Evolutionary conservation across 1,140 invertebrate genomes (phyloP).

Genomic region (Cherax quadricarinatus): DNA sequence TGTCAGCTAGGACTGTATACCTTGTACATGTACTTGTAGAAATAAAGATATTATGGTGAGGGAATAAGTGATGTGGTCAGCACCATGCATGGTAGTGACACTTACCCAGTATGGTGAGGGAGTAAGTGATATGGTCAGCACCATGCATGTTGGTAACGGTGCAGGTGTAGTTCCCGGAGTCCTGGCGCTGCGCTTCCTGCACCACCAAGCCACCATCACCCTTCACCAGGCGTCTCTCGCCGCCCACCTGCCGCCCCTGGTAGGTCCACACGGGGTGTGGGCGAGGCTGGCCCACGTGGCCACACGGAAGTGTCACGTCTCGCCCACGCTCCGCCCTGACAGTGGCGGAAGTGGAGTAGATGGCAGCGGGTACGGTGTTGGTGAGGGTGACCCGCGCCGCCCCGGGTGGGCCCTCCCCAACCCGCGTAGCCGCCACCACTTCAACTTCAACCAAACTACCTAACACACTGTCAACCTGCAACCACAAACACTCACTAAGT

Average conservation of each 20-base stretch:
- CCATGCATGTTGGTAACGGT: constrained; percentile 76
- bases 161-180: constrained; percentile 78
- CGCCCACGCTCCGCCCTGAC: constrained; percentile 88
- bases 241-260: constrained; percentile 58
- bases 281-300: constrained; percentile 84
- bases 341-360: constrained; percentile 84
- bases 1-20: too few species aligned
- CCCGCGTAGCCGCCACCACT: constrained; percentile 75
- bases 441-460: constrained; percentile 74
- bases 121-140: constrained; percentile 69
- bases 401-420: constrained; percentile 74
- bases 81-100: constrained; percentile 76
- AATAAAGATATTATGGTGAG: too few species aligned
- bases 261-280: constrained; percentile 83
- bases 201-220: constrained; percentile 76
- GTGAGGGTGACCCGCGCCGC: constrained; percentile 67
- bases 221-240: constrained; percentile 72
- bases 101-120: constrained; percentile 55
- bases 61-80: constrained; percentile 68
- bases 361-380: constrained; percentile 74
- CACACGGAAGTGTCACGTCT: constrained; percentile 87
- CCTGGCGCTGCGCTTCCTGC: constrained; percentile 75
- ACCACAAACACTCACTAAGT: not conserved
- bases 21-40: too few species aligned
- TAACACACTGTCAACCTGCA: constrained; percentile 68